These are phyloP conservation scores for Hydrolagus affinis DNA, from an alignment of 2,113 vertebrate genomes.

Conservation along the genomic window DNA sequence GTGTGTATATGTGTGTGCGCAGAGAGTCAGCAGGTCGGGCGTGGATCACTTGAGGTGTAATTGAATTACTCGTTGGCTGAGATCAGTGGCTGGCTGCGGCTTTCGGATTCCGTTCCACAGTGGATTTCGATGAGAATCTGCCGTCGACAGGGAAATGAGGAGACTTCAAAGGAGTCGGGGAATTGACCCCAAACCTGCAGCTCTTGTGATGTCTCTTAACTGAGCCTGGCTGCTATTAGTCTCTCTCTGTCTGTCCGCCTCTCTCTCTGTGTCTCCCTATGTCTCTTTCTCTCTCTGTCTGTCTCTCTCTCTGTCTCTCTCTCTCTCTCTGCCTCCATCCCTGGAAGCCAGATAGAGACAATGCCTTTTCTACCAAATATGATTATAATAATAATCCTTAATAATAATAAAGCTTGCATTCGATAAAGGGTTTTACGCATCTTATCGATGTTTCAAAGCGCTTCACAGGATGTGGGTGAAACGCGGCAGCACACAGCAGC, in stretches of 20 bases:
- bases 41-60: conserved; percentile 29
- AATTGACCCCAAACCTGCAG: conserved; percentile 35
- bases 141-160: conserved; percentile 39
- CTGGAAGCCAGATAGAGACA: neutral
- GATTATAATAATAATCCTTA: too few relatives aligned
- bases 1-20: too few relatives aligned
- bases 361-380: neutral
- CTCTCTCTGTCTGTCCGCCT: neutral
- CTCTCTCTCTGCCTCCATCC: too few relatives aligned
- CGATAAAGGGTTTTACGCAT: too few relatives aligned
- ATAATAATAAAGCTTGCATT: too few relatives aligned
- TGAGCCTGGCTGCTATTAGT: too few relatives aligned
- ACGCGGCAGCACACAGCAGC: too few relatives aligned
- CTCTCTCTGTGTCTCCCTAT: too few relatives aligned
- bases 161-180: conserved; percentile 41
- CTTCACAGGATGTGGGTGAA: too few relatives aligned
- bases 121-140: neutral
- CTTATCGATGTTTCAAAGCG: too few relatives aligned
- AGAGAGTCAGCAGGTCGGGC: neutral
- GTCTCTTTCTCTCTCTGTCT: neutral
- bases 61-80: conserved; percentile 38
- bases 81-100: conserved; percentile 33
- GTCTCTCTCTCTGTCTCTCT: too few relatives aligned
- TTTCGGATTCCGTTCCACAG: conserved; percentile 34
- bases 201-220: neutral